Conservation (phyloP, 2,888 invertebrate genomes). For the Campopleginae sp. region DNA sequence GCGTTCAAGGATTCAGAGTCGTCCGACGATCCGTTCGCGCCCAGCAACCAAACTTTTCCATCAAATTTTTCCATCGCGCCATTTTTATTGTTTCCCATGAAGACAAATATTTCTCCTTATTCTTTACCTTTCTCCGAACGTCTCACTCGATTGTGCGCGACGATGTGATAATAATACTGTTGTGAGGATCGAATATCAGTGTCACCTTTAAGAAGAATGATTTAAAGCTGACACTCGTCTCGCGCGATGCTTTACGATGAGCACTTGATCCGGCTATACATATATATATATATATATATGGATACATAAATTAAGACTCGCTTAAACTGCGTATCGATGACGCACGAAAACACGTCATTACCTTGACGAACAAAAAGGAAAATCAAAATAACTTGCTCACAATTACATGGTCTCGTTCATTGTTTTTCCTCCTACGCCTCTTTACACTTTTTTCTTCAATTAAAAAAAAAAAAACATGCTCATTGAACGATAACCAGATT, state of each 20-base stretch:
- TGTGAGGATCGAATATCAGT: not conserved
- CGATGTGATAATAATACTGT: conserved; percentile 18
- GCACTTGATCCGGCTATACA: not conserved
- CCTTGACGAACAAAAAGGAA: conserved; percentile 52
- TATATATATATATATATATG: conserved; percentile 10
- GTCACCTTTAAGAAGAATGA: conserved; percentile 26
- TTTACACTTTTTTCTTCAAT: not conserved
- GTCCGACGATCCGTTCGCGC: not conserved
- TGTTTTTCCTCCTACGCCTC: not conserved
- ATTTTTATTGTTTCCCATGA: not conserved
- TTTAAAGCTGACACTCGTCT: conserved; percentile 41
- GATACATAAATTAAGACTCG: conserved; percentile 10
- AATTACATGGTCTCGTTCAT: not conserved
- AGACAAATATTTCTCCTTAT: not conserved
- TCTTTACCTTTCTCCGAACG: not conserved
- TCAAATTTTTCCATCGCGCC: not conserved
- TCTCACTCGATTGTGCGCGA: conserved; percentile 14
- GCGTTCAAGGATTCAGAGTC: not conserved
- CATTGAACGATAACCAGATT: not conserved
- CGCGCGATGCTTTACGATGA: conserved; percentile 4
- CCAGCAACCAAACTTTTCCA: not conserved
- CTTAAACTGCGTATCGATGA: conserved; percentile 56
- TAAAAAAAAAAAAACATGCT: not conserved
- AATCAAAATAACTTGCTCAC: conserved; percentile 46
- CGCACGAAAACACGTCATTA: conserved; percentile 55